Evolutionary conservation across 2,113 vertebrate genomes (phyloP).

Genomic region (Cygnus atratus): DNA sequence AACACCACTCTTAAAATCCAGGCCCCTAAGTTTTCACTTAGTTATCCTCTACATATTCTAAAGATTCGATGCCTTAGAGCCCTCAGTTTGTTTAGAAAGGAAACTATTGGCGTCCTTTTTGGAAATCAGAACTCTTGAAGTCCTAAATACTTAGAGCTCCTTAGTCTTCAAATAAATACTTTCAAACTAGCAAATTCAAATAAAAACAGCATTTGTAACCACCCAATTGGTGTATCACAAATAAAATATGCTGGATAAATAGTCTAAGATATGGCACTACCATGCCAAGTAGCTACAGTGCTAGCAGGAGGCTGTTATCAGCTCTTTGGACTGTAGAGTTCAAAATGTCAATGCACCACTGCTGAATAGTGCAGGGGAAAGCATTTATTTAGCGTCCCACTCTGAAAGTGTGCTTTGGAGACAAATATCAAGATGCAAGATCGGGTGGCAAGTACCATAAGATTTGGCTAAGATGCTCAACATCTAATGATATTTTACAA

Average conservation of each 20-base stretch:
- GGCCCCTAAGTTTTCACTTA: not conserved
- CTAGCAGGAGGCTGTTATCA: not conserved
- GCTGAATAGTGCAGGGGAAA: not conserved
- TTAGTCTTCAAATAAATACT: not conserved
- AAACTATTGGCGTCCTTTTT: not conserved
- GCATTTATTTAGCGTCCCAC: not conserved
- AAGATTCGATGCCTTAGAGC: not conserved
- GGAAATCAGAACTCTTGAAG: not conserved
- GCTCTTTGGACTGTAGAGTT: not conserved
- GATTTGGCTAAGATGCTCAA: not conserved
- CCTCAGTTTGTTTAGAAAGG: not conserved
- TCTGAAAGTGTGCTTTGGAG: not conserved
- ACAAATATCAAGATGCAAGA: not conserved
- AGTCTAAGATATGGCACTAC: not conserved
- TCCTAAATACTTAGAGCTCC: not conserved
- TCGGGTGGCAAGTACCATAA: not conserved
- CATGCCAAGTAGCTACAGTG: not conserved
- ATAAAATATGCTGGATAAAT: not conserved
- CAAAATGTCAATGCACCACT: not conserved
- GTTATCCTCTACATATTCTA: not conserved
- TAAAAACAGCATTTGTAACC: not conserved
- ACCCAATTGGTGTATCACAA: not conserved
- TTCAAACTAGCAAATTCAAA: not conserved
- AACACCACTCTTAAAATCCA: not conserved
- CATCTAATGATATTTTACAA: not conserved